A percentile compares a stretch with the other conserved stretches of the same genome.
Conservation (phyloP, 2,888 invertebrate genomes). For the Lochmaea crataegi region DNA sequence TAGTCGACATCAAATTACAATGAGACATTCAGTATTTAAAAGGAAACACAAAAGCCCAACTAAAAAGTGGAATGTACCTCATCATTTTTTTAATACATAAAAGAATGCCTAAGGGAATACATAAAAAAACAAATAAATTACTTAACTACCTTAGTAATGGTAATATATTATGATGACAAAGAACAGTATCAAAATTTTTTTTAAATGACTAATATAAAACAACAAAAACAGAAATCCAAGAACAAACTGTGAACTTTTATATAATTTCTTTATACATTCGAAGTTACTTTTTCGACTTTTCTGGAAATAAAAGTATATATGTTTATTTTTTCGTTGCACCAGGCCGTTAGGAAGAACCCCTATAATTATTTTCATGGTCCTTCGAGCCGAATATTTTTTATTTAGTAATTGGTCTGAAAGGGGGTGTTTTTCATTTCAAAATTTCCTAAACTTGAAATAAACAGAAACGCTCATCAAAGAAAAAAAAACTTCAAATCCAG, state of each 20-base stretch:
- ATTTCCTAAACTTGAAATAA: no score
- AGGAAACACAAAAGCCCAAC: constrained; percentile 42
- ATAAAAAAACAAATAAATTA: constrained; percentile 56
- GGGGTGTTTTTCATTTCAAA: no score
- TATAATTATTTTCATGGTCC: no score
- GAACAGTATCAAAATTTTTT: constrained; percentile 56
- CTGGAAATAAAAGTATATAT: not conserved
- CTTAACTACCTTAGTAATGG: constrained; percentile 51
- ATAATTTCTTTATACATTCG: constrained; percentile 23
- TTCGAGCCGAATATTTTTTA: no score
- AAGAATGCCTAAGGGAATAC: constrained; percentile 54
- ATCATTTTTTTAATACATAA: constrained; percentile 49
- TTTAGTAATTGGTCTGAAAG: no score
- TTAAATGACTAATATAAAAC: constrained; percentile 50
- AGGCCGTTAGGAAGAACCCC: no score
- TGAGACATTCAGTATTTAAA: constrained; percentile 37
- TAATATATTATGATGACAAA: constrained; percentile 49
- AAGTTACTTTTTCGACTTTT: not conserved
- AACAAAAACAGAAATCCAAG: constrained; percentile 43
- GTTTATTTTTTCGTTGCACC: no score
- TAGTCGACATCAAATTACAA: constrained; percentile 5
- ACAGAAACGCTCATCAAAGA: no score
- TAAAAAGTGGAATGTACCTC: constrained; percentile 60
- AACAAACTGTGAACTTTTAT: constrained; percentile 48
- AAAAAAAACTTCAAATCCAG: no score